Base-by-base conservation (phyloP, 2,888 invertebrate genomes). In the Agonopterix subpropinquella region DNA sequence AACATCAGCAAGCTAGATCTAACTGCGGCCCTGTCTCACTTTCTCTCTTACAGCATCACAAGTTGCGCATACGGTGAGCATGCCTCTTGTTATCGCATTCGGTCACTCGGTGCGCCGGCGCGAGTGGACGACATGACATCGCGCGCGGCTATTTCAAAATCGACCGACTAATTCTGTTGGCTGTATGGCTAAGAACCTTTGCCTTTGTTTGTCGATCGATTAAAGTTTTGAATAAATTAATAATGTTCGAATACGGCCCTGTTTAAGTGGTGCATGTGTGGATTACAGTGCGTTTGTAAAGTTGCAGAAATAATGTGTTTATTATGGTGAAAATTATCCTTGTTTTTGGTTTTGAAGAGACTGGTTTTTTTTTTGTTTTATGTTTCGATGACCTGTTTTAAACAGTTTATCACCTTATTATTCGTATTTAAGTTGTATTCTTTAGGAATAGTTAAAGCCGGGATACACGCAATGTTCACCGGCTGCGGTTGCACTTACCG, bases 41-140 rank as follows among this genome's bases (percentile, higher is more conserved):
- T 87, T 87, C 87, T 71, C 87, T 84, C 58, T 87, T 85, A 82
- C 85, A 80, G 80, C 87, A 84, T 77, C 77, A 65, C 58, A 61
- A 63, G 64, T 75, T 74, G 79, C 75, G 74, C 72, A 67, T 59
- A 28, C 28, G 28, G 28, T 28, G 28, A 28, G 28, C 28, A 28
- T 63, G 43, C 51, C 49, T 67, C 69, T 69, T 62, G 76, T 71
- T 73, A 71, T 63, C 71, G 72, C 74, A 74, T 69, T 76, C 62
- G 71, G 61, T 59, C 60, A 61, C 58, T 61, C 56, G 59, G 72
- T 60, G 71, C 73, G 76, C 74, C 53, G 60, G 69, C 73, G 72
- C 72, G 55, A 48, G 52, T 59, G 58, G 62, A 58, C 63, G 62
- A 61, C 52, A 65, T 70, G 63, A 59, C 55, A 53, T 45, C 52